Evolutionary conservation across 2,113 vertebrate genomes (phyloP), one percentile per base, ranked within the genome.

Genomic region (Rutilus rutilus): DNA sequence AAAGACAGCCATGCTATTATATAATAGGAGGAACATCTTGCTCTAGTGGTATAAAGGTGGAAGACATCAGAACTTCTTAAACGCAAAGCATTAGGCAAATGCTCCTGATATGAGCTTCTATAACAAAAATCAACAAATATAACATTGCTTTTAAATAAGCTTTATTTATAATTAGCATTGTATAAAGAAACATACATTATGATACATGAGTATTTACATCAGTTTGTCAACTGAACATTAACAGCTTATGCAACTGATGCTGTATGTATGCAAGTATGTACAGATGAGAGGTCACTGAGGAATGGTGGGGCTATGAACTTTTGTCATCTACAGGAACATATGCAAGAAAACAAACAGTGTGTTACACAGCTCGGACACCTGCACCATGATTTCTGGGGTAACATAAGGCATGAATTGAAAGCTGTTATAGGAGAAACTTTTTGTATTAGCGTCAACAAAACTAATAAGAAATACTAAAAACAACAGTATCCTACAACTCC

Each of bases 81-180:
- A 62, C 78, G 36, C 9, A 64, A 62, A 85, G 23, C 30, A 50
- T 65, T 11, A 52, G 14, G 10, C 33, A 69, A 39, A 54, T 30
- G 6, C 36, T 27, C 64, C 64, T 21, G 11, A 15, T 33, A 21
- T 45, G 78, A 21, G 39, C 57, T 15, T 60, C 60, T 87, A 85
- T 78, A 90, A 91, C 91, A 92, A 91, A 77, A 91, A 91, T 47
- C 88, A 92, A 93, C 83, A 86, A 90, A 93, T 89, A 75, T 87
- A 88, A 80, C 89, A 82, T 88, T 90, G 91, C 82, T 93, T 94
- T 94, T 86, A 19, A 88, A 93, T 65, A 87, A 82, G 85, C 86
- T 95, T 95, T 95, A 94, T 95, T 95, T 87, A 92, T 92, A 91
- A 92, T 92, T 91, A 92, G 92, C 93, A 94, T 93, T 93, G 92